A percentile compares a stretch with the other conserved stretches of the same genome.
Evolutionary conservation across 2,797 vertebrate species (phyloP).

Genomic region (Tapirus indicus): DNA sequence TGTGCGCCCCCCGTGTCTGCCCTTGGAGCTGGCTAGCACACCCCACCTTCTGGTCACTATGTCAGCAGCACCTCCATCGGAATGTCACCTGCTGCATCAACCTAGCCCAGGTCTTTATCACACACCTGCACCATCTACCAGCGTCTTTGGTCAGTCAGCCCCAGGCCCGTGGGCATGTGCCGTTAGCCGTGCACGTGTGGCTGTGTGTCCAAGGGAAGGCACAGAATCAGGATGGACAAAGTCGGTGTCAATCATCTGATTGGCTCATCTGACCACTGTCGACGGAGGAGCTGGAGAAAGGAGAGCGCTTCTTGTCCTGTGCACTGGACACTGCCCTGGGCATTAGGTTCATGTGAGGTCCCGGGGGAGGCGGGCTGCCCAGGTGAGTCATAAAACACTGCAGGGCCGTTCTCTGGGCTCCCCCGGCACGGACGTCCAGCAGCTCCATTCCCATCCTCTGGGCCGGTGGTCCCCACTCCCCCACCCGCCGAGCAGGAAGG

Average conservation of each 20-base stretch:
- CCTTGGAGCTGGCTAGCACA: fast-evolving
- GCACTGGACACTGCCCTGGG: fast-evolving
- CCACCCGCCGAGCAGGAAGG: background rate
- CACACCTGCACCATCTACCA: fast-evolving
- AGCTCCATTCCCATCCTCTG: background rate
- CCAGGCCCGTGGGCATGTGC: fast-evolving
- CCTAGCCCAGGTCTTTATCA: fast-evolving
- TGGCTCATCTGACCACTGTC: fast-evolving
- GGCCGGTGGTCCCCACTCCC: background rate
- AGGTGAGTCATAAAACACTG: background rate
- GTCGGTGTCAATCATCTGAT: background rate
- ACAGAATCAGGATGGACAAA: background rate
- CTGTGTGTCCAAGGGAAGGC: fast-evolving
- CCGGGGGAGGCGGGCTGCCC: fast-evolving
- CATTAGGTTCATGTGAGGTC: fast-evolving
- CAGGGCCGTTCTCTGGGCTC: background rate
- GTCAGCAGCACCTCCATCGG: fast-evolving
- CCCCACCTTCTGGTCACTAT: fast-evolving
- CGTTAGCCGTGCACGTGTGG: background rate
- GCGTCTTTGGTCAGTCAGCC: background rate
- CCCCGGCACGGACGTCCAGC: fast-evolving
- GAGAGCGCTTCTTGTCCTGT: background rate
- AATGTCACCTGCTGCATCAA: fast-evolving
- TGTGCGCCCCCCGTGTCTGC: background rate
- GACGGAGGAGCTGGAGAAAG: fast-evolving